Percentiles rank a stretch among this genome's conserved stretches.
phyloP scores from a whole-genome alignment of 2,113 vertebrate genomes.

The Chauna torquata region DNA sequence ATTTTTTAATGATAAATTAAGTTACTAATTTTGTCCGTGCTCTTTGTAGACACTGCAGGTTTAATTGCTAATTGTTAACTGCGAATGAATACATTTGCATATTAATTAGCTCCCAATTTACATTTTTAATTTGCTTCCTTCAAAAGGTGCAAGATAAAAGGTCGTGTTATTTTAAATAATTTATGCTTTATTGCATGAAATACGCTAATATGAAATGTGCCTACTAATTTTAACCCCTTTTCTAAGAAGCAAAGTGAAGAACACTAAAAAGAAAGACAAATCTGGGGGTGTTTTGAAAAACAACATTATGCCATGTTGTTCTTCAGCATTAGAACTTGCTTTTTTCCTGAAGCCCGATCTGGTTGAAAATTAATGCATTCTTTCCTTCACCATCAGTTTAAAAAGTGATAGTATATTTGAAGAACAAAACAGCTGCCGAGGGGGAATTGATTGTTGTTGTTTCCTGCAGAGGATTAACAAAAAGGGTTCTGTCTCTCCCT shows the following conservation, averaged over 20 bases:
- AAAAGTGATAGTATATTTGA: conserved; percentile 78
- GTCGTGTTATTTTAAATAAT: conserved; percentile 99
- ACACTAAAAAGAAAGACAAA: conserved; percentile 71
- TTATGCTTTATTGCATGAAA: conserved; percentile 99
- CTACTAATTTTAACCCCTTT: conserved; percentile 91
- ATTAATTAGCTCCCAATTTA: conserved; percentile 99
- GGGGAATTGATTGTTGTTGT: conserved; percentile 48
- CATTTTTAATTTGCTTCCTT: conserved; percentile 99
- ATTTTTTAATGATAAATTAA: conserved; percentile 99
- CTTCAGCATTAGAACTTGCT: conserved; percentile 61
- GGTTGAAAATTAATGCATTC: conserved; percentile 71
- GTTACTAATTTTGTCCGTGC: conserved; percentile 98
- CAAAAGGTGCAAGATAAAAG: conserved; percentile 99
- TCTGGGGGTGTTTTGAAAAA: conserved; percentile 72
- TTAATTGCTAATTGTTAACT: conserved; percentile 99
- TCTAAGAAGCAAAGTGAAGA: conserved; percentile 75
- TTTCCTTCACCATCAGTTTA: conserved; percentile 71
- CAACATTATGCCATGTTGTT: conserved; percentile 68
- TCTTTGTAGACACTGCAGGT: conserved; percentile 99
- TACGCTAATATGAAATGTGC: conserved; percentile 95
- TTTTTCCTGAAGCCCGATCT: conserved; percentile 70
- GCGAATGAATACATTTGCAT: conserved; percentile 99
- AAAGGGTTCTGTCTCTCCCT: conserved; percentile 2
- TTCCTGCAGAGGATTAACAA: conserved; percentile 66
- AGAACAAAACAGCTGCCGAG: conserved; percentile 73